Conservation (phyloP, 2,888 invertebrate genomes). For the Rhagonycha fulva region DNA sequence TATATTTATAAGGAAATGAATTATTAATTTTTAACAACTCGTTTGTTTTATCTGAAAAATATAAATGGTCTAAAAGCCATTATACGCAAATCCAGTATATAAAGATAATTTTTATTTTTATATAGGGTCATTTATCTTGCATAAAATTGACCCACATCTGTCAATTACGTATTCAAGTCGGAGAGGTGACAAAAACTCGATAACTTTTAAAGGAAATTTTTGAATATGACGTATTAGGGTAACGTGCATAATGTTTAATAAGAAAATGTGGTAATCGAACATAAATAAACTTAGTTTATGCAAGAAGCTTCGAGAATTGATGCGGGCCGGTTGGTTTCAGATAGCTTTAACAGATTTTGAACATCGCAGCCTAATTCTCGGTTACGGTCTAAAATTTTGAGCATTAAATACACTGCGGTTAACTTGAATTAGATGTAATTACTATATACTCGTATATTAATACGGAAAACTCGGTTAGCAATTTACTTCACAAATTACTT, state of each 20-base stretch:
- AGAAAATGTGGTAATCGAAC: slow-evolving; percentile 17
- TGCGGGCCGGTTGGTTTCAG: slow-evolving; percentile 21
- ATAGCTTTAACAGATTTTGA: slow-evolving; percentile 24
- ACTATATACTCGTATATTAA: background rate
- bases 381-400: background rate
- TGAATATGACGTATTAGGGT: background rate
- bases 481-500: background rate
- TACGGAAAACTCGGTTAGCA: background rate
- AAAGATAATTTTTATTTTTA: background rate
- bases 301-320: slow-evolving; percentile 18
- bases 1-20: background rate
- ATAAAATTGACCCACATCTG: background rate
- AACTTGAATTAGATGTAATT: background rate
- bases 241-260: background rate
- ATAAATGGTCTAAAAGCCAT: background rate
- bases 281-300: slow-evolving; percentile 14
- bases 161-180: slow-evolving; percentile 1
- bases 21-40: background rate
- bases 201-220: background rate
- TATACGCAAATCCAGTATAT: background rate
- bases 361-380: slow-evolving; percentile 1
- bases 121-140: slow-evolving; percentile 1
- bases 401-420: background rate
- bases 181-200: background rate
- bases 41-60: background rate